phyloP scores from a whole-genome alignment of 2,888 invertebrate species.

The Drosophila crucigera region DNA sequence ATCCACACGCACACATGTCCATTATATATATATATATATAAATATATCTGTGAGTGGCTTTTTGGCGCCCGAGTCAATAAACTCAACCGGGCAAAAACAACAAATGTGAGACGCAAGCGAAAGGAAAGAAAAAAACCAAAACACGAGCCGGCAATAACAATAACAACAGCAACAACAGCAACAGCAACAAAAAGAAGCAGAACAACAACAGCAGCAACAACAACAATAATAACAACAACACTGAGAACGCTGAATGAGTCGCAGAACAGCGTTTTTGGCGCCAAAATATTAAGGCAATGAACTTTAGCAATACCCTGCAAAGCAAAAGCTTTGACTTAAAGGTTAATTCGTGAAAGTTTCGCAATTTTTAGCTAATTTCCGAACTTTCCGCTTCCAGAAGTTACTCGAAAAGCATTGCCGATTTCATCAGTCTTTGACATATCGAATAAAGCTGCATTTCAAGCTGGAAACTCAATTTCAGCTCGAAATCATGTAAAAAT shows the following conservation, averaged over 20 bases:
- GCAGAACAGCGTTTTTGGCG: conserved; percentile 51
- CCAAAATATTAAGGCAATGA: conserved; percentile 55
- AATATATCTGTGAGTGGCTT: conserved; percentile 17
- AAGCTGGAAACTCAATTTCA: neutral
- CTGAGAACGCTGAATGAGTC: conserved; percentile 35
- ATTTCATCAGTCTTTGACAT: neutral
- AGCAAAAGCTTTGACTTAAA: neutral
- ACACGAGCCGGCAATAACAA: conserved; percentile 51
- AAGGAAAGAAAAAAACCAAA: conserved; percentile 46
- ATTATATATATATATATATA: neutral
- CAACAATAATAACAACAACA: conserved; percentile 25
- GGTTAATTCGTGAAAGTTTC: neutral
- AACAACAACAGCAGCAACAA: conserved; percentile 11
- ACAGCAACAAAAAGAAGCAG: conserved; percentile 34
- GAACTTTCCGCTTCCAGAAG: neutral
- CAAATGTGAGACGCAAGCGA: conserved; percentile 35
- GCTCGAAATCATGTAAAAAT: neutral
- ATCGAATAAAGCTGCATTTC: neutral
- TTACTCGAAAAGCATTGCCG: neutral
- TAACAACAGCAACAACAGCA: conserved; percentile 12
- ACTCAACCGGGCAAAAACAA: conserved; percentile 38
- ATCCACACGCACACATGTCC: neutral
- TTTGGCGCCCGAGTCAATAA: conserved; percentile 61
- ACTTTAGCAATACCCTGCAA: conserved; percentile 40
- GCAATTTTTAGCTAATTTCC: neutral